Conservation (phyloP, 35 echinoderm and acorn worm genomes). For the Amphiura filiformis region DNA sequence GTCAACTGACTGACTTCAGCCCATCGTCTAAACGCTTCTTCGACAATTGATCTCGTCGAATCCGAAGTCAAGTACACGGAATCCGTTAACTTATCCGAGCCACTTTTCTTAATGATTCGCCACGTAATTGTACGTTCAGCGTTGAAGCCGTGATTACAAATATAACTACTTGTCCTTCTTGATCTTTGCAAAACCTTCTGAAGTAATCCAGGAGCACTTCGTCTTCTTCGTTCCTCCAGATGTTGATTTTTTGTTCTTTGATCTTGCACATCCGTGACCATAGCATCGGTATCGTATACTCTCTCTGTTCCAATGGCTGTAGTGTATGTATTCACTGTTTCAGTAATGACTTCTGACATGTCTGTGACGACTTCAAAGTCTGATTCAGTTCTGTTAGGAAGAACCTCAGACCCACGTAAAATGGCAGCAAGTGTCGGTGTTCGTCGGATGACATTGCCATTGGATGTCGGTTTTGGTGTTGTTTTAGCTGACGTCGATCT, state of each 20-base stretch:
- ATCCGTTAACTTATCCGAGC: background rate
- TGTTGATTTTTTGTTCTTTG: background rate
- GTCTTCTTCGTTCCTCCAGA: background rate
- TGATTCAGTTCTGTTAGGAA: background rate
- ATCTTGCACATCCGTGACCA: too few relatives aligned
- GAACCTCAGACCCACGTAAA: background rate
- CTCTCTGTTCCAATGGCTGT: too few relatives aligned
- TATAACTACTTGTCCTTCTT: background rate
- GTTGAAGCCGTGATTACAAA: background rate
- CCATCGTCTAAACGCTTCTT: slow-evolving; percentile 85
- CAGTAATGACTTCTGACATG: background rate
- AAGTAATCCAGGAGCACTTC: background rate
- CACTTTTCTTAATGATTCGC: slow-evolving; percentile 53
- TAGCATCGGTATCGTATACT: too few relatives aligned
- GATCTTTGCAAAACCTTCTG: background rate
- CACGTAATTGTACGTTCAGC: slow-evolving; percentile 50
- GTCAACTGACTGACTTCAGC: slow-evolving; percentile 72
- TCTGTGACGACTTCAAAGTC: background rate
- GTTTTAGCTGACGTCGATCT: background rate
- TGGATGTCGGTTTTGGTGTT: background rate
- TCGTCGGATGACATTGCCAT: too few relatives aligned
- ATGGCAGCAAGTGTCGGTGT: background rate
- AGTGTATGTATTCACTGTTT: too few relatives aligned
- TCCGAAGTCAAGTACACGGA: slow-evolving; percentile 5
- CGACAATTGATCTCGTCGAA: slow-evolving; percentile 22